Evolutionary conservation across 1,140 invertebrate species (phyloP).

Genomic region (Micrasema longulum): DNA sequence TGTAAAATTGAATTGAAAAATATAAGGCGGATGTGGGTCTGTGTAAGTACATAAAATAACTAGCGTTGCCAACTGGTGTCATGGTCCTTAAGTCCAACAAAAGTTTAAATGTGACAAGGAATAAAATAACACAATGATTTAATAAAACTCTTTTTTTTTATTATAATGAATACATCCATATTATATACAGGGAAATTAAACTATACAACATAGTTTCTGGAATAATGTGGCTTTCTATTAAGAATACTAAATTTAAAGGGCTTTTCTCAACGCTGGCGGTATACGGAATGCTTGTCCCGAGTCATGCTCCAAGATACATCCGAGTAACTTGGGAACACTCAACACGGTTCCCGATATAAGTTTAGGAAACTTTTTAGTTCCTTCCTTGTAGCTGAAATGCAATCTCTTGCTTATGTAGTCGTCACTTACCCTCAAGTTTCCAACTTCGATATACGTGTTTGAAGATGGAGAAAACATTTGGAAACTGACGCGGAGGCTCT

Average conservation of each 20-base stretch:
- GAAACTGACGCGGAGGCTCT: slow-evolving; percentile 72
- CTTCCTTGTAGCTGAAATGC: slow-evolving; percentile 69
- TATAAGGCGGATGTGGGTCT: no score
- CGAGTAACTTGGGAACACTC: slow-evolving; percentile 74
- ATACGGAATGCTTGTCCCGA: slow-evolving; percentile 57
- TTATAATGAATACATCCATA: no score
- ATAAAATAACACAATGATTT: no score
- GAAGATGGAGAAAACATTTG: slow-evolving; percentile 75
- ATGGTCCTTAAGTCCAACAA: no score
- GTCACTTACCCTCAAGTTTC: slow-evolving; percentile 72
- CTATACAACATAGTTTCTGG: no score
- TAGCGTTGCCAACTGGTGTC: no score
- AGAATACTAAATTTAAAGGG: slow-evolving; percentile 8
- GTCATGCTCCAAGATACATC: slow-evolving; percentile 74
- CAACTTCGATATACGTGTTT: slow-evolving; percentile 74
- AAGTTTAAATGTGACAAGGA: no score
- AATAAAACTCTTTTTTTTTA: no score
- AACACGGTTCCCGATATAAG: slow-evolving; percentile 74
- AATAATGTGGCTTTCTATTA: no score
- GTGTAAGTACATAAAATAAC: no score
- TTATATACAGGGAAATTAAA: no score
- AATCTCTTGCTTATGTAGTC: slow-evolving; percentile 78
- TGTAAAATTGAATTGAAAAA: no score
- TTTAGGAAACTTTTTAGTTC: slow-evolving; percentile 68
- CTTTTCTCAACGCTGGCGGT: slow-evolving; percentile 39